Conservation (phyloP, 2,888 invertebrate genomes). For the Syritta pipiens region DNA sequence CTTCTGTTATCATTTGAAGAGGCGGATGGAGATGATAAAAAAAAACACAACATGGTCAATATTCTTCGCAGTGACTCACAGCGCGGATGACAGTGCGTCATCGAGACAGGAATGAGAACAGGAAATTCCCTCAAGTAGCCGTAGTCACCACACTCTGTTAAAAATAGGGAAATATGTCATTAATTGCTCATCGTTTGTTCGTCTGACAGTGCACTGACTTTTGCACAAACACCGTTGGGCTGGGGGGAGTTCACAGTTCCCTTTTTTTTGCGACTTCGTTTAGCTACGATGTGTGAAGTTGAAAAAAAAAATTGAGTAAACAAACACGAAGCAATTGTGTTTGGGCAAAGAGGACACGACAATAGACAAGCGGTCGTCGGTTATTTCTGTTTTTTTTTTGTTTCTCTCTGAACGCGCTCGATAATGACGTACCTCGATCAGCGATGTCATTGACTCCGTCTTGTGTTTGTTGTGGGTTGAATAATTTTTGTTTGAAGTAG, state of each 20-base stretch:
- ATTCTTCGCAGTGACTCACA: too few relatives aligned
- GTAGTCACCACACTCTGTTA: too few relatives aligned
- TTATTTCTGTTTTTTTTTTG: neutral
- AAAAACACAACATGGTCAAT: too few relatives aligned
- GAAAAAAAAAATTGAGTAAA: constrained; percentile 11
- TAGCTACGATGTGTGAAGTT: constrained; percentile 8
- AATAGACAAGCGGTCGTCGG: constrained; percentile 42
- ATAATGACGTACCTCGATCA: constrained; percentile 18
- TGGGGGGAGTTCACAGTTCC: neutral
- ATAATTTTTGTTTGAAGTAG: neutral
- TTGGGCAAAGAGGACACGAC: constrained; percentile 18
- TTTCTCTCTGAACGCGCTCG: constrained; percentile 19
- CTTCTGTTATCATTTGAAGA: constrained; percentile 37
- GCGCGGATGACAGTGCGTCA: constrained; percentile 53
- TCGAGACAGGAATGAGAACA: constrained; percentile 54
- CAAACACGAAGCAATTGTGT: constrained; percentile 15
- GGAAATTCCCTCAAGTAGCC: constrained; percentile 60
- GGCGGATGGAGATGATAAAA: neutral
- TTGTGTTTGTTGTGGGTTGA: neutral
- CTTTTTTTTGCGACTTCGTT: neutral
- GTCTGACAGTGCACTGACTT: constrained; percentile 20
- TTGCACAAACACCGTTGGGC: neutral
- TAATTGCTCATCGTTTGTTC: constrained; percentile 47
- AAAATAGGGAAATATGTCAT: constrained; percentile 36
- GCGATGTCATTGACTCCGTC: constrained; percentile 56